phyloP scores from a whole-genome alignment of 2,888 invertebrate species.

The Mystacides longicornis region DNA sequence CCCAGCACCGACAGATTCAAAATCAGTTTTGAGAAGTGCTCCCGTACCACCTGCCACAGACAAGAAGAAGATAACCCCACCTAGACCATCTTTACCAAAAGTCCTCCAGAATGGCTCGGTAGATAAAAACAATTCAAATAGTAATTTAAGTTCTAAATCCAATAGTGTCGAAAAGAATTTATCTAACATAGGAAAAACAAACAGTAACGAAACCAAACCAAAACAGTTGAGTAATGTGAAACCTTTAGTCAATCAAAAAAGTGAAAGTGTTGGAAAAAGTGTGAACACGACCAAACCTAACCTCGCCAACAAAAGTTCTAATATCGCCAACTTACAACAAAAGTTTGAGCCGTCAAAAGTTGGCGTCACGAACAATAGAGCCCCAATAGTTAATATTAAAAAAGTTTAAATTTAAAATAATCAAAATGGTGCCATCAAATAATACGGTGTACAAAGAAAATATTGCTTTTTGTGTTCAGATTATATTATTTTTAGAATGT shows the following conservation, averaged over 20 bases:
- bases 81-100: constrained; percentile 26
- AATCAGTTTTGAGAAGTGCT: constrained; percentile 18
- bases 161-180: constrained; percentile 22
- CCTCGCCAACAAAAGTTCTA: constrained; percentile 42
- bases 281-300: constrained; percentile 1
- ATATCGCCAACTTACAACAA: constrained; percentile 70
- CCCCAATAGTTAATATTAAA: constrained; percentile 9
- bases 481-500: not conserved
- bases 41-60: constrained; percentile 35
- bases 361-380: constrained; percentile 12
- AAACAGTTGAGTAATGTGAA: constrained; percentile 36
- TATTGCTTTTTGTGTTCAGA: not conserved
- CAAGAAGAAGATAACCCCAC: constrained; percentile 34
- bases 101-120: constrained; percentile 24
- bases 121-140: constrained; percentile 20
- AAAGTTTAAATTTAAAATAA: constrained; percentile 10
- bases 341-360: constrained; percentile 63
- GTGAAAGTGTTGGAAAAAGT: constrained; percentile 13
- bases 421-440: not conserved
- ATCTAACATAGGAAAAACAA: constrained; percentile 12
- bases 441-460: not conserved
- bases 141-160: constrained; percentile 18
- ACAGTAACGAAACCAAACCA: constrained; percentile 29
- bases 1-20: constrained; percentile 11
- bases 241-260: constrained; percentile 23